A percentile compares a stretch with the other conserved stretches of the same genome.
phyloP scores from a whole-genome alignment of 2,888 invertebrate species.

The Phaonia tiefii region DNA sequence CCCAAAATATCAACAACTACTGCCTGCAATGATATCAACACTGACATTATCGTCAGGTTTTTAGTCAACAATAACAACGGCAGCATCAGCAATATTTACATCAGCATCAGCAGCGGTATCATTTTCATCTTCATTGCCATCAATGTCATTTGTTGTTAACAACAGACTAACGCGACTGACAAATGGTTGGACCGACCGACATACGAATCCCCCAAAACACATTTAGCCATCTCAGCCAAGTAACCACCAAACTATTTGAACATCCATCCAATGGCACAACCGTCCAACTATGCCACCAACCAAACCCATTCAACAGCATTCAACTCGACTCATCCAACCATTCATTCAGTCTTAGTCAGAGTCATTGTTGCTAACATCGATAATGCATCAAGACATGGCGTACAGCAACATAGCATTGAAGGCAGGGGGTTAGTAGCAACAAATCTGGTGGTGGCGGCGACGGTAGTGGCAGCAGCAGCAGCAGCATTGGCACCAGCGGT shows the following conservation, averaged over 20 bases:
- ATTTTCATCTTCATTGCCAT: conserved; percentile 65
- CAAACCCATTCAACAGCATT: conserved; percentile 7
- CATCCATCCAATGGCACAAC: conserved; percentile 27
- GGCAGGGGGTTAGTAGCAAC: too few relatives aligned
- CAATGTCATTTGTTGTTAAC: conserved; percentile 62
- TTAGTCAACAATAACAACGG: conserved; percentile 46
- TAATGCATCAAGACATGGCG: conserved; percentile 29
- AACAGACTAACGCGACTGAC: conserved; percentile 30
- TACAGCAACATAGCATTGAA: conserved; percentile 7
- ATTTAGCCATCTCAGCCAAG: background rate
- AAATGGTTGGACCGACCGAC: conserved; percentile 3
- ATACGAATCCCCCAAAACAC: background rate
- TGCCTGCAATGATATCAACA: conserved; percentile 29
- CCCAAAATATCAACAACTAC: conserved; percentile 31
- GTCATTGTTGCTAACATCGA: conserved; percentile 18
- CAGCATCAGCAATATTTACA: conserved; percentile 25
- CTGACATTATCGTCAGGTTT: conserved; percentile 58
- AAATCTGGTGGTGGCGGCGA: too few relatives aligned
- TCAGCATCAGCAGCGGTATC: conserved; percentile 38
- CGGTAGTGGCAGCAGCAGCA: background rate
- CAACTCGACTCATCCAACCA: conserved; percentile 17
- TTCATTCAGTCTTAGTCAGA: conserved; percentile 16
- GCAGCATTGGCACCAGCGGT: background rate
- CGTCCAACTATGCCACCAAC: conserved; percentile 2
- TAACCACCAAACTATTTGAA: conserved; percentile 28